Percentiles rank a stretch among this genome's conserved stretches.
phyloP scores from a whole-genome alignment of 37 sponge, comb jelly and placozoan genomes.

The Theonella swinhoei region DNA sequence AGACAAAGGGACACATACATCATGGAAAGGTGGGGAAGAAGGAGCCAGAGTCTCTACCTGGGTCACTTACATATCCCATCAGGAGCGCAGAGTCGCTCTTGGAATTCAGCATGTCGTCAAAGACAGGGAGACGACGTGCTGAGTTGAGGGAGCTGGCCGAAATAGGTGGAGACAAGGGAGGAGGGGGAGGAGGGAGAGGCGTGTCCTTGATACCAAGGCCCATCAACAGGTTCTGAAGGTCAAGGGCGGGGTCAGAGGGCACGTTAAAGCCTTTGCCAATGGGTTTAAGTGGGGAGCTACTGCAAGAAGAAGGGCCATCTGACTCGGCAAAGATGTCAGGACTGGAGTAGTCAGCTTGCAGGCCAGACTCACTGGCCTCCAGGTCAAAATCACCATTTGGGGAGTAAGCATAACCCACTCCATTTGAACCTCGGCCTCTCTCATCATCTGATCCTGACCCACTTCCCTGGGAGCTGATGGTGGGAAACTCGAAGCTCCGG shows the following conservation, averaged over 20 bases:
- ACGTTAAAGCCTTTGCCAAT: not conserved
- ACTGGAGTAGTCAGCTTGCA: not conserved
- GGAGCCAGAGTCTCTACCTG: not conserved
- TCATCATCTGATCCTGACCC: conserved; percentile 6
- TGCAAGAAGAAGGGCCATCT: conserved; percentile 15
- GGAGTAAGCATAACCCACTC: not conserved
- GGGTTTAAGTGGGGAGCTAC: conserved; percentile 27
- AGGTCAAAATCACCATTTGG: not conserved
- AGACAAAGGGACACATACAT: no score
- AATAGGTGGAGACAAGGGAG: not conserved
- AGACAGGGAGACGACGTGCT: conserved; percentile 49
- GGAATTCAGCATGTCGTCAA: conserved; percentile 56
- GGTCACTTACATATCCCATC: not conserved
- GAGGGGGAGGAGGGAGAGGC: not conserved
- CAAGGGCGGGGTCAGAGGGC: not conserved
- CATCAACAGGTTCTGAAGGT: conserved; percentile 16
- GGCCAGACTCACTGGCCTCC: not conserved
- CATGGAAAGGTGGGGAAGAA: not conserved
- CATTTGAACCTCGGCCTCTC: conserved; percentile 33
- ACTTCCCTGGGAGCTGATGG: conserved; percentile 13
- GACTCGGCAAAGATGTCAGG: conserved; percentile 41
- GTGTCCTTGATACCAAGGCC: conserved; percentile 16
- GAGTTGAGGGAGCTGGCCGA: not conserved
- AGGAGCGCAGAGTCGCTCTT: conserved; percentile 30
- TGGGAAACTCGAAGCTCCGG: conserved; percentile 55